These are phyloP conservation scores for Dolichomitus sp. DNA, from an alignment of 2,888 invertebrate genomes.

Conservation along the genomic window DNA sequence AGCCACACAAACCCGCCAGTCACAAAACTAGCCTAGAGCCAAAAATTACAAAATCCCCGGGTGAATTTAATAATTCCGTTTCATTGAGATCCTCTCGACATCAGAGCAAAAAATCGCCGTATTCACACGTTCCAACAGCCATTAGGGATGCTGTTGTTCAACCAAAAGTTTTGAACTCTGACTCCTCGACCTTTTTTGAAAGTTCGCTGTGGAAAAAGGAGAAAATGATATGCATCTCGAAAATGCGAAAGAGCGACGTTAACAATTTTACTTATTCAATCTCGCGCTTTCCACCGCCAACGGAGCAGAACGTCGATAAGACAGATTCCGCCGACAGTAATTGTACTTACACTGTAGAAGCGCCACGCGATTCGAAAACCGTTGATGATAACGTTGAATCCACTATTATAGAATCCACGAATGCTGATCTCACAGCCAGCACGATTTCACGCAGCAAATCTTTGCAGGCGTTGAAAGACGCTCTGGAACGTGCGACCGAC, in stretches of 20 bases:
- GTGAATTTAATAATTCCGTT: slow-evolving; percentile 72
- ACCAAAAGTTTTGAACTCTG: slow-evolving; percentile 72
- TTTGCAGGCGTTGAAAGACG: slow-evolving; percentile 75
- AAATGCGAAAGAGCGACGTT: slow-evolving; percentile 72
- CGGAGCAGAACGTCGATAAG: not conserved
- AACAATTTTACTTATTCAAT: slow-evolving; percentile 31
- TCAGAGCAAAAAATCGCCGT: slow-evolving; percentile 65
- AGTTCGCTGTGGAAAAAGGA: slow-evolving; percentile 79
- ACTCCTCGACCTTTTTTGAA: slow-evolving; percentile 77
- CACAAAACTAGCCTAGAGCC: slow-evolving; percentile 78
- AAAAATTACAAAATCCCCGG: slow-evolving; percentile 72
- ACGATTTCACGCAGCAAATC: slow-evolving; percentile 64
- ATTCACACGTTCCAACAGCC: slow-evolving; percentile 67
- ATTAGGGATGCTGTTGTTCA: slow-evolving; percentile 73
- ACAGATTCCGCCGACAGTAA: slow-evolving; percentile 61
- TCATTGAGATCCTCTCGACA: slow-evolving; percentile 40
- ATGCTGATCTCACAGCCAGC: not conserved
- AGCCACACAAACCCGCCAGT: slow-evolving; percentile 80
- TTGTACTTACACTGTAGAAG: slow-evolving; percentile 68
- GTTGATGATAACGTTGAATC: slow-evolving; percentile 36
- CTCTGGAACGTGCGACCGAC: slow-evolving; percentile 79
- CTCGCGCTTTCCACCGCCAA: not conserved
- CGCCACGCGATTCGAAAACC: not conserved
- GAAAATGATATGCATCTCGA: slow-evolving; percentile 79
- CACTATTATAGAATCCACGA: slow-evolving; percentile 21